Evolutionary conservation across 1,140 invertebrate genomes (phyloP).

Genomic region (Brachionus angularis): DNA sequence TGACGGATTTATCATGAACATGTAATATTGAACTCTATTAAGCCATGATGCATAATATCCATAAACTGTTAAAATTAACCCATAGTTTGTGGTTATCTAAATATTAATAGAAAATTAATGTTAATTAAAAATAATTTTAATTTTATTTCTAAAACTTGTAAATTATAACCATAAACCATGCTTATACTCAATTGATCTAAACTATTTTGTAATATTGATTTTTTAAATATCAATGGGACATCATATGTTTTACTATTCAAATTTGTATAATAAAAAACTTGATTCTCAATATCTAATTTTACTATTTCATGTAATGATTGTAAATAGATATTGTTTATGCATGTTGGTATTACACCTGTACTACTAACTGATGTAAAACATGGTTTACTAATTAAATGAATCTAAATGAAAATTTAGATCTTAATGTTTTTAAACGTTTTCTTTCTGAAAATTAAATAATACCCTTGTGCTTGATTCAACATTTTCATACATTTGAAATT

Average conservation of each 20-base stretch:
- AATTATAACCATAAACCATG: no score
- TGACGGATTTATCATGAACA: no score
- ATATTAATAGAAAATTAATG: no score
- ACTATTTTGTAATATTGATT: not conserved
- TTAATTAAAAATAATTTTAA: no score
- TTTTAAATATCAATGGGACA: not conserved
- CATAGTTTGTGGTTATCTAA: no score
- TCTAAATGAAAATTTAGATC: no score
- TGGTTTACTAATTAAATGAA: not conserved
- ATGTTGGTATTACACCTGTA: not conserved
- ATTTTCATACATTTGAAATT: slow-evolving; percentile 30
- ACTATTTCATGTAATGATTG: slow-evolving; percentile 15
- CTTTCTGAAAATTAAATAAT: no score
- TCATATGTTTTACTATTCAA: slow-evolving; percentile 2
- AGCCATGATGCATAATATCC: no score
- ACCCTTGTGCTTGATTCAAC: slow-evolving; percentile 3
- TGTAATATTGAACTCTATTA: no score
- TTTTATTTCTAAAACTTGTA: no score
- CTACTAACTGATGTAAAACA: not conserved
- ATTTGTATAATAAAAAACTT: not conserved
- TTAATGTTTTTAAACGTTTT: no score
- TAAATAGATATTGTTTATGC: not conserved
- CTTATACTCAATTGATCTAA: not conserved
- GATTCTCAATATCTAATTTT: not conserved
- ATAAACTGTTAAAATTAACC: no score